Base-by-base conservation (phyloP, 2,113 vertebrate species). In the Thunnus maccoyii region DNA sequence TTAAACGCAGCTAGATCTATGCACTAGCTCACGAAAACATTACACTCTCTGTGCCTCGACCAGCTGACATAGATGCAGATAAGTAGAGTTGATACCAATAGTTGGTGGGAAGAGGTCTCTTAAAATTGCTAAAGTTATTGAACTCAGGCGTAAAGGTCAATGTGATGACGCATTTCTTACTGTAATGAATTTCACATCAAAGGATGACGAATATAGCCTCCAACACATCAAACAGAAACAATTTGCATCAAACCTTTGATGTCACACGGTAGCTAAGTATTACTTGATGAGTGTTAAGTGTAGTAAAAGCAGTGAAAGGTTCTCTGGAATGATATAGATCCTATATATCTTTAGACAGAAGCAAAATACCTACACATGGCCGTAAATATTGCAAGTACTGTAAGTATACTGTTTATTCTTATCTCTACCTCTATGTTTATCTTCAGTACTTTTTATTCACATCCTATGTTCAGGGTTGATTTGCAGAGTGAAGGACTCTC, bases 241-340 rank as follows among this genome's bases (percentile, higher is more conserved):
- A 7, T 48, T 54, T 50, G 32, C 27, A 61, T n/a, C 17, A 51
- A 50, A 44, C 7, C 51, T 76, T 70, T 80, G 41, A 85, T 54
- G 50, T 27, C 13, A 30, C 27, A 36, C 20, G 18, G 60, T 36
- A 7, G 47, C 32, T 78, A 52, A 80, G 68, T 57, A 64, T 55
- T 65, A 64, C 50, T 48, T 61, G 65, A 75, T 17, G 56, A 80
- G 27, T 11, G 44, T 71, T 66, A 63, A 85, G 64, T 72, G 82
- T 46, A 47, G 47, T 14, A 58, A 72, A 78, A 50, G 0, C 36
- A 41, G 36, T 9, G 55, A 72, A 78, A 55, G 0, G 58, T 64
- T 69, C 32, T 17, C 3, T 10, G 22, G 5, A 51, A 6, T 22
- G 3, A 41, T n/a, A 41, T 2, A n/a, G 57, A 52, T 30, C 27